Base-by-base conservation (phyloP, 1,140 invertebrate genomes). In the Lethocerus indicus region DNA sequence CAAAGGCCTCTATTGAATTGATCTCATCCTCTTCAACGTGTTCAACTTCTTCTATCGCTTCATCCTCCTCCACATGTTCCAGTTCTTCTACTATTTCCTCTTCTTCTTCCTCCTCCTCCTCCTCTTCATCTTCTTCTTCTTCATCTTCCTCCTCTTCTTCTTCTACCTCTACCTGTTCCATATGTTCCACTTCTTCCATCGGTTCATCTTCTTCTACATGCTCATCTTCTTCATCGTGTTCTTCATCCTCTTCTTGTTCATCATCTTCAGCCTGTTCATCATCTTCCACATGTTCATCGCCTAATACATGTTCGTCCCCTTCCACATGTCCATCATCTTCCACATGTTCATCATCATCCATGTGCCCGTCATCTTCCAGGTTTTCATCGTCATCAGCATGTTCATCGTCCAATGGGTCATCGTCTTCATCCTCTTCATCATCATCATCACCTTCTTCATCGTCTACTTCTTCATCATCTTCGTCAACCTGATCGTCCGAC, bases 281-380 rank as follows among this genome's bases (percentile, higher is more conserved):
- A 39, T 51, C 50, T 25, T 39, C 50, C 16, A 40, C 43, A 12
- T 21, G 21, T 50, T 43, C 49, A 12, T 45, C 40, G 16, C 45
- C 49, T 20, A 16, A 7, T 20, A n/a, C 37, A 14, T 39, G 14
- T 42, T 63, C 60, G 0, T 49, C 56, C 35, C 62, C 60, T 1
- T 59, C 61, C n/a, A 62, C 64, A 25, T 59, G 61, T 9, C 63
- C 62, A 1, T 53, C 61, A 27, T 60, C 60, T 2, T 59, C 58
- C 7, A 57, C 58, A 44, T 44, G 40, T 12, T 29, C 32, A 35
- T 53, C 32, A 16, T 9, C 20, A 26, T 35, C 20, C 6, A 35
- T 24, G 32, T 27, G 13, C 14, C 26, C 41, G 20, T 43, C 41
- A 12, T 24, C 21, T 43, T 43, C 41, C 6, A 43, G 21, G 7